Evolutionary conservation across 2,888 invertebrate species (phyloP).

Genomic region (Panzeria rudis): DNA sequence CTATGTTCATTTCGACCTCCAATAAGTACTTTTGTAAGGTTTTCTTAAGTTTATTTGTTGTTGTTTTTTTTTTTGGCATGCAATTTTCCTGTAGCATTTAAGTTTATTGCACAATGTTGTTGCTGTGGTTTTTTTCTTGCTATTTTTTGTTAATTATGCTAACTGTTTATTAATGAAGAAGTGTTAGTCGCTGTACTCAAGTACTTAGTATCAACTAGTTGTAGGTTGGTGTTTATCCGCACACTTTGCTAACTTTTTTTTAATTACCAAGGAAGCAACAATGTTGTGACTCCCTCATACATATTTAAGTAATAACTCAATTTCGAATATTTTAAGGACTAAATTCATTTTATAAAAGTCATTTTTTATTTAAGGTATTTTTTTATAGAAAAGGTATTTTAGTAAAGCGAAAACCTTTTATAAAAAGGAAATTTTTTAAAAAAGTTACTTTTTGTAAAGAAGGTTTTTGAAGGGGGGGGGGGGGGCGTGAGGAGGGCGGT

Average conservation of each 20-base stretch:
- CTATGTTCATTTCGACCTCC: slow-evolving; percentile 64
- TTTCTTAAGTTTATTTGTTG: slow-evolving; percentile 38
- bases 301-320: neutral
- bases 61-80: slow-evolving; percentile 32
- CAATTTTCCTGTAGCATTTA: slow-evolving; percentile 60
- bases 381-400: no score
- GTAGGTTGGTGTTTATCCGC: slow-evolving; percentile 57
- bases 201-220: slow-evolving; percentile 8
- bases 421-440: neutral
- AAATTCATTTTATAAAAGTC: neutral
- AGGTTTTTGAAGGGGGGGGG: no score
- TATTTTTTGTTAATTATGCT: slow-evolving; percentile 26
- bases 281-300: neutral
- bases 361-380: no score
- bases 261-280: slow-evolving; percentile 67
- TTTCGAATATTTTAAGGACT: neutral
- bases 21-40: slow-evolving; percentile 60
- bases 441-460: neutral
- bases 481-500: no score
- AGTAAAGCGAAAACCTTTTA: no score
- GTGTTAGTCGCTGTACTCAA: slow-evolving; percentile 1
- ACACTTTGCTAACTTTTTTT: slow-evolving; percentile 54
- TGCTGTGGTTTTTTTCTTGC: slow-evolving; percentile 2
- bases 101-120: slow-evolving; percentile 61
- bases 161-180: slow-evolving; percentile 42